These are phyloP conservation scores for Notechis scutatus DNA, from an alignment of 2,113 vertebrate species.

Conservation along the genomic window DNA sequence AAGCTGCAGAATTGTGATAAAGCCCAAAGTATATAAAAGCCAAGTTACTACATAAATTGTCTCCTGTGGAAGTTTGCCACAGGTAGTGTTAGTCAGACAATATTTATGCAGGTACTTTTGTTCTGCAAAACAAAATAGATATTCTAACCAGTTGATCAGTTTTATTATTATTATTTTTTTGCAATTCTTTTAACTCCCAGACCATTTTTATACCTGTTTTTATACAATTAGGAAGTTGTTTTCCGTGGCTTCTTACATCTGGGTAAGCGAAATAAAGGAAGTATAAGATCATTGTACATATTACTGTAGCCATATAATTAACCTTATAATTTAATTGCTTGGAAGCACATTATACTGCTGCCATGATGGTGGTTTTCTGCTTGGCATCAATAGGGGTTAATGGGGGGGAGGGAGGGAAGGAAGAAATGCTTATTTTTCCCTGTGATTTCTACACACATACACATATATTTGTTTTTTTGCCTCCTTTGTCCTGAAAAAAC, in stretches of 20 bases:
- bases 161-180: not conserved
- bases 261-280: not conserved
- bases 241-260: constrained; percentile 9
- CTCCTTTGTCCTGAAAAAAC: not conserved
- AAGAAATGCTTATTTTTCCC: not conserved
- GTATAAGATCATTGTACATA: not conserved
- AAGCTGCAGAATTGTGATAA: constrained; percentile 37
- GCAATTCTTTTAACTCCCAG: not conserved
- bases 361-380: not conserved
- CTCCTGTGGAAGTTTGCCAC: constrained; percentile 5
- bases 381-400: not conserved
- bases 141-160: constrained; percentile 4
- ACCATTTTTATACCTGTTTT: constrained; percentile 10
- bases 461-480: not conserved
- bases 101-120: constrained; percentile 31
- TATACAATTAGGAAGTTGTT: not conserved
- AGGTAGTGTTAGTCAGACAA: not conserved
- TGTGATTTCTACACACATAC: not conserved
- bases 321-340: not conserved
- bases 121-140: not conserved
- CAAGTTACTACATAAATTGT: constrained; percentile 37
- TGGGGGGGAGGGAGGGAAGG: not conserved
- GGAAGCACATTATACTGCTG: not conserved
- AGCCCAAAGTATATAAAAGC: constrained; percentile 38
- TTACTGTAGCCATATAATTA: not conserved